Conservation (phyloP, 2,797 vertebrate genomes). For the Xenentodon cancila region DNA sequence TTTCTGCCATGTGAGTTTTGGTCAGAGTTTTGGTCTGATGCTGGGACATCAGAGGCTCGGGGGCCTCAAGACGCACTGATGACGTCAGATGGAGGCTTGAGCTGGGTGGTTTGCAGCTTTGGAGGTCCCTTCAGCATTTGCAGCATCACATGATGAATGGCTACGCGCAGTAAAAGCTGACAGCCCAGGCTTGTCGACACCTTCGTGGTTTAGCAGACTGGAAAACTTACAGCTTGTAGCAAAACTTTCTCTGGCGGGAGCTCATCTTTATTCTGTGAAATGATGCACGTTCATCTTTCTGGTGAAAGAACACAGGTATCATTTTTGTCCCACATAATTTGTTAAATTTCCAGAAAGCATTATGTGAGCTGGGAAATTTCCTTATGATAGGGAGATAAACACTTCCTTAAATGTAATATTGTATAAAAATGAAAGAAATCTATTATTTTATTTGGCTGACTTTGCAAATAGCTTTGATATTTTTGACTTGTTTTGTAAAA, state of each 20-base stretch:
- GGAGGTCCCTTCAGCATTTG: constrained; percentile 70
- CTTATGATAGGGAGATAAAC: not conserved
- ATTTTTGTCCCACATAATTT: not conserved
- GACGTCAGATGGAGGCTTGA: constrained; percentile 44
- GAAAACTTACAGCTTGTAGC: constrained; percentile 4
- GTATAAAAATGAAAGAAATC: constrained; percentile 59
- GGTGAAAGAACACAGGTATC: not conserved
- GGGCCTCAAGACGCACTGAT: constrained; percentile 33
- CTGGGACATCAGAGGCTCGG: constrained; percentile 51
- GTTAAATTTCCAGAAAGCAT: not conserved
- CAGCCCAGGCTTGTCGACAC: constrained; percentile 45
- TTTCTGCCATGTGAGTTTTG: constrained; percentile 73
- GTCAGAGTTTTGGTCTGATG: constrained; percentile 47
- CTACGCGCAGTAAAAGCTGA: constrained; percentile 52
- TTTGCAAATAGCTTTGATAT: constrained; percentile 64
- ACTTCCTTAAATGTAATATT: constrained; percentile 29
- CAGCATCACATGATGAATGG: constrained; percentile 59
- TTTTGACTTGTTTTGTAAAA: constrained; percentile 57
- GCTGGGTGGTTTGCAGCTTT: constrained; percentile 54
- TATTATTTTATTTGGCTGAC: constrained; percentile 43
- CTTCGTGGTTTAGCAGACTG: constrained; percentile 34
- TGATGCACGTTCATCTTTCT: not conserved
- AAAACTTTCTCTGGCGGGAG: constrained; percentile 1
- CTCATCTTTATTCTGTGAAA: constrained; percentile 21
- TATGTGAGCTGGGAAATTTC: constrained; percentile 13